Evolutionary conservation across 2,113 vertebrate species (phyloP).

Genomic region (Patagioenas fasciata): DNA sequence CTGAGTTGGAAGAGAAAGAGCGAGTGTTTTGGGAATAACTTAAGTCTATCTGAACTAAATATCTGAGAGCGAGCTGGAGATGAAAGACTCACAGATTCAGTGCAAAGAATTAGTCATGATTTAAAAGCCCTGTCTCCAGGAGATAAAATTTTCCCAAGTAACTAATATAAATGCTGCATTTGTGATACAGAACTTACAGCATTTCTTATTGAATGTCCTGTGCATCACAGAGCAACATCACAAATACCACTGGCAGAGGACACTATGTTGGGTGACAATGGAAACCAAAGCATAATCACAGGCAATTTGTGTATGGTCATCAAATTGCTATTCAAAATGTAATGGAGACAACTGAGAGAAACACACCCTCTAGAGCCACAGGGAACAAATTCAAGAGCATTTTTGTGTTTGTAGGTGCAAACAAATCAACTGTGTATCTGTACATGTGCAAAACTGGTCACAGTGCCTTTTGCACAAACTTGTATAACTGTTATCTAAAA

Average conservation of each 20-base stretch:
- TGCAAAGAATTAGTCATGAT: not conserved
- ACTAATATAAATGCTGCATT: not conserved
- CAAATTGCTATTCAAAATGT: not conserved
- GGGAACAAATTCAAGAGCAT: not conserved
- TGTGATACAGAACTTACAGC: not conserved
- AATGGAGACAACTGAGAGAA: not conserved
- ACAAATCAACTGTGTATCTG: not conserved
- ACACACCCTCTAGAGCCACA: not conserved
- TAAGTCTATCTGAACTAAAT: not conserved
- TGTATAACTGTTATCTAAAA: not conserved
- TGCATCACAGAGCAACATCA: not conserved
- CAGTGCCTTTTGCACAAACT: not conserved
- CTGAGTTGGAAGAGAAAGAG: not conserved
- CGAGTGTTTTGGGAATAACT: not conserved
- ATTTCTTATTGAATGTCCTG: not conserved
- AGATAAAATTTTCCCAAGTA: conserved; percentile 15
- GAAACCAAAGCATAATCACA: not conserved
- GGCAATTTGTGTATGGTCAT: not conserved
- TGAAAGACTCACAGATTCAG: not conserved
- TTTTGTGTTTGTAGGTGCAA: not conserved
- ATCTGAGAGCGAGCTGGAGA: not conserved
- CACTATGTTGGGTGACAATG: not conserved
- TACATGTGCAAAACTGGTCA: not conserved
- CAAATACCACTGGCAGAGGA: not conserved
- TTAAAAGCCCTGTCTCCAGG: conserved; percentile 18